These are phyloP conservation scores for Reticulitermes lucifugus DNA, from an alignment of 2,888 invertebrate species.

Conservation along the genomic window DNA sequence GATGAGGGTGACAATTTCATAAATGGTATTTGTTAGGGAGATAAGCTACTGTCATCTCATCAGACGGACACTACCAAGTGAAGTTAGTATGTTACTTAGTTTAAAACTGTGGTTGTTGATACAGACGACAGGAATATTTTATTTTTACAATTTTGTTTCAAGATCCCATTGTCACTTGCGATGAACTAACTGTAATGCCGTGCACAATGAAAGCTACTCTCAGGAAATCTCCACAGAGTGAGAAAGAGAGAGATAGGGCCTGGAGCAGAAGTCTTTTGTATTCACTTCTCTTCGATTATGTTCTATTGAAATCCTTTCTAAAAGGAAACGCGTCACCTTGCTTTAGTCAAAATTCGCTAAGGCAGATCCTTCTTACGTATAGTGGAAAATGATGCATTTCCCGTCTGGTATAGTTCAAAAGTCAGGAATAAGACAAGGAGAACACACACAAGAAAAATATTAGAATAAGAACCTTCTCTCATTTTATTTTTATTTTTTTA, in stretches of 20 bases:
- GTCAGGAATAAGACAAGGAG: background rate
- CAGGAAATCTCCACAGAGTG: background rate
- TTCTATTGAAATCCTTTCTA: slow-evolving; percentile 1
- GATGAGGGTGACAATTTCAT: too few relatives aligned
- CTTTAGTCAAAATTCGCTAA: slow-evolving; percentile 19
- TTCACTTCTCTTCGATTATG: slow-evolving; percentile 19
- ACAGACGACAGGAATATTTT: too few relatives aligned
- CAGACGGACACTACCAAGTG: too few relatives aligned
- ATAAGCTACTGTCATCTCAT: too few relatives aligned
- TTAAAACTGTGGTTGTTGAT: too few relatives aligned
- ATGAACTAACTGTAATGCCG: background rate
- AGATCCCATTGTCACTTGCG: background rate
- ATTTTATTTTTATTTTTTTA: background rate
- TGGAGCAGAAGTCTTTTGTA: background rate
- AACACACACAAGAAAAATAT: background rate
- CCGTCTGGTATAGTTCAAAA: background rate
- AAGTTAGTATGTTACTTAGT: too few relatives aligned
- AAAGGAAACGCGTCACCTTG: slow-evolving; percentile 18
- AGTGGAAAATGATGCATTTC: slow-evolving; percentile 24
- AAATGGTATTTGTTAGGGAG: too few relatives aligned
- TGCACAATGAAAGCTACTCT: background rate
- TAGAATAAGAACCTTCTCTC: background rate
- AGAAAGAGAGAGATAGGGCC: background rate
- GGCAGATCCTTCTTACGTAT: slow-evolving; percentile 8
- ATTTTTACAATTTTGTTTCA: too few relatives aligned